Evolutionary conservation across 2,113 vertebrate species (phyloP).

Genomic region (Carollia perspicillata): DNA sequence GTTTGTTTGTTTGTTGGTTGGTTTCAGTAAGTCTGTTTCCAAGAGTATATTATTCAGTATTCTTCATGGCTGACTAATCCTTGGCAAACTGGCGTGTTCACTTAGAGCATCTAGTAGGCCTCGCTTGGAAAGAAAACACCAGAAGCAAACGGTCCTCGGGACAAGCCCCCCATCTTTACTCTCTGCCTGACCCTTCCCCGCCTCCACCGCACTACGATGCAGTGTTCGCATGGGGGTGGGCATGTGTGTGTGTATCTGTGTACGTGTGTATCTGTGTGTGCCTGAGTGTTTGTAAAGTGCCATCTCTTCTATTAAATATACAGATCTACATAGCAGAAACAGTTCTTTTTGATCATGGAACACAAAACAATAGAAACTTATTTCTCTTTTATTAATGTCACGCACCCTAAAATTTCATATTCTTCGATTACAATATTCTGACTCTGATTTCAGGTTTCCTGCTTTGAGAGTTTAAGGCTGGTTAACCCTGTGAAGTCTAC

Average conservation of each 20-base stretch:
- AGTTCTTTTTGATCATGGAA: neutral
- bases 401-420: neutral
- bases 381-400: neutral
- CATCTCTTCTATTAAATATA: neutral
- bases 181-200: neutral
- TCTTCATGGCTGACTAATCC: neutral
- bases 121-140: neutral
- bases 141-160: neutral
- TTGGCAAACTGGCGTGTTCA: neutral
- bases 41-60: neutral
- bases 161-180: neutral
- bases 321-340: neutral
- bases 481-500: neutral
- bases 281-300: neutral
- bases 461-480: neutral
- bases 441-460: neutral
- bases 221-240: rapidly evolving
- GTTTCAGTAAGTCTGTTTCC: neutral
- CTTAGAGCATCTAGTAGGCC: neutral
- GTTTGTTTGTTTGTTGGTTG: neutral
- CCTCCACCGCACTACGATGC: neutral
- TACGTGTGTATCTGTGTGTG: too few species aligned
- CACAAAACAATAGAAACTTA: neutral
- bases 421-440: neutral
- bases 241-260: too few species aligned